Evolutionary conservation across 1,140 invertebrate genomes (phyloP), one percentile per base, ranked within the genome.

Genomic region (Nasonia vitripennis): DNA sequence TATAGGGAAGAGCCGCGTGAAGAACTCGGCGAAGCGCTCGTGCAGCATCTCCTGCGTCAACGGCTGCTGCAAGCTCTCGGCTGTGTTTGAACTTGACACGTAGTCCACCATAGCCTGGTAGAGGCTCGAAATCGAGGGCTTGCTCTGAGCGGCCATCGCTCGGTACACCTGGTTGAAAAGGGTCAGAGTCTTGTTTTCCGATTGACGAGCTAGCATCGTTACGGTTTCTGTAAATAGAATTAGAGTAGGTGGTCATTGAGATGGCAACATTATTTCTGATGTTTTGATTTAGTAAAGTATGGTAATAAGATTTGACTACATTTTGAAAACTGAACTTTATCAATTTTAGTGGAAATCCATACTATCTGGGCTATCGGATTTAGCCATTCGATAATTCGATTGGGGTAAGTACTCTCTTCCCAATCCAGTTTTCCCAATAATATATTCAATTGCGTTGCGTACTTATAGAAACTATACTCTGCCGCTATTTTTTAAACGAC

Each of bases 1-100:
- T 23, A 97, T 94, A 0, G 97, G 96, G 91, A 98, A 98, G 2
- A 98, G 92, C 23, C 95, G 94, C n/a, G 95, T 94, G 93, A 98
- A 98, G 94, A 98, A 98, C 31, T 94, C 94, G 48, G 94, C 92
- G 5, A 98, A 95, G 10, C 95, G 95, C n/a, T 94, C 92, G 88
- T 95, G 94, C 6, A 96, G 89, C 83, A 94, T 92, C 67, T 94
- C 94, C 17, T 89, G 88, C 9, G 83, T 91, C 37, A 91, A 62
- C 0, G 88, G 89, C 86, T 89, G 88, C 79, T 90, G 80, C 31
- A 86, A 87, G 79, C 89, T 88, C 11, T 83, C 81, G n/a, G 68
- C 85, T 45, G 90, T 90, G 84, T 90, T 91, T 78, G 81, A 78
- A 27, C 88, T 83, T 78, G 91, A 92, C 79, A 97, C 93, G 89